phyloP scores from a whole-genome alignment of 2,113 vertebrate genomes.

The Melozone crissalis region DNA sequence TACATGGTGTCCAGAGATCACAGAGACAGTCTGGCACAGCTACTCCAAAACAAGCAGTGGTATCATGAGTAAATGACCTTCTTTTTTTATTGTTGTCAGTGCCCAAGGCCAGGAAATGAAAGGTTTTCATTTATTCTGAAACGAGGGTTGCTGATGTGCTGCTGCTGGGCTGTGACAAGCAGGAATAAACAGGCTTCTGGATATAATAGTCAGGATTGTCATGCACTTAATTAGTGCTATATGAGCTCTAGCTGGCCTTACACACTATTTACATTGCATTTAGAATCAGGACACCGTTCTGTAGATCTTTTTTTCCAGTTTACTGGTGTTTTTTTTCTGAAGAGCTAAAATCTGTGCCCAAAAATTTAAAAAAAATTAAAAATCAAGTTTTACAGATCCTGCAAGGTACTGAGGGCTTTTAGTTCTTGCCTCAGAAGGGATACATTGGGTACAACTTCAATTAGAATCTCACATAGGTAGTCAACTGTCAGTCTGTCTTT shows the following conservation, averaged over 20 bases:
- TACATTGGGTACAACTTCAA: not conserved
- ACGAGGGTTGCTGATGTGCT: not conserved
- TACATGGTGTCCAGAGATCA: not conserved
- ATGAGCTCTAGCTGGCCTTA: not conserved
- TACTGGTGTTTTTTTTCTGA: not conserved
- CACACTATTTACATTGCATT: not conserved
- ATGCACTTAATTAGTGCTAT: not conserved
- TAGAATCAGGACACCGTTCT: not conserved
- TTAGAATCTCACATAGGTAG: not conserved
- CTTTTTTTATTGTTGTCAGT: not conserved
- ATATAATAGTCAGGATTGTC: not conserved
- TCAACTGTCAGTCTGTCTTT: not conserved
- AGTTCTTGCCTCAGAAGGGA: not conserved
- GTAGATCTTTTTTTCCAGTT: not conserved
- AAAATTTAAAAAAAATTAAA: not conserved
- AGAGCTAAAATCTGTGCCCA: not conserved
- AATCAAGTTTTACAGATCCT: not conserved
- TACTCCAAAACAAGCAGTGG: not conserved
- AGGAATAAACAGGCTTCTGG: not conserved
- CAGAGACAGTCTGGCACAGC: not conserved
- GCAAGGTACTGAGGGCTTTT: not conserved
- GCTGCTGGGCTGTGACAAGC: not conserved
- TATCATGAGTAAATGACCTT: not conserved
- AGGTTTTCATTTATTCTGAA: not conserved
- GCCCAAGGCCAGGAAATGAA: not conserved